Evolutionary conservation across 2,113 vertebrate species (phyloP).

Genomic region (Gnathonemus longibarbis): DNA sequence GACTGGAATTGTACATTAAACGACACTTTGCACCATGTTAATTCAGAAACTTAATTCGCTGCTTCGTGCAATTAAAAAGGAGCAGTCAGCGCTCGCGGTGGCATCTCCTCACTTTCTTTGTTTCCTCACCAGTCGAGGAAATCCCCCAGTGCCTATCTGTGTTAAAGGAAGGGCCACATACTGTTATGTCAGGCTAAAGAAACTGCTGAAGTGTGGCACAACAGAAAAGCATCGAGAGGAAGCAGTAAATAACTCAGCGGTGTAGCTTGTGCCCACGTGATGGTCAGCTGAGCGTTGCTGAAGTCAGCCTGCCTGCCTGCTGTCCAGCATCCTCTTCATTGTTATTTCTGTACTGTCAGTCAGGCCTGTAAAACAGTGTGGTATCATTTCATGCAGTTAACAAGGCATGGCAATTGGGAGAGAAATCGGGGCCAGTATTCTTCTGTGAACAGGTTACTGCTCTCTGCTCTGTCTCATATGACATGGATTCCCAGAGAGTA

Average conservation of each 20-base stretch:
- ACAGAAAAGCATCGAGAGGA: neutral
- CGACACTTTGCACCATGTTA: neutral
- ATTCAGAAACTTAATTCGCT: neutral
- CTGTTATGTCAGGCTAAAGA: neutral
- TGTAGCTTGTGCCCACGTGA: neutral
- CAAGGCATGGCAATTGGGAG: neutral
- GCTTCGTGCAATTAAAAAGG: neutral
- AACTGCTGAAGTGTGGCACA: neutral
- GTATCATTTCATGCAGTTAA: conserved; percentile 9
- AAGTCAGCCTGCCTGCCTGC: neutral
- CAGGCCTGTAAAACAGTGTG: conserved; percentile 4
- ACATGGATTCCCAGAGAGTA: neutral
- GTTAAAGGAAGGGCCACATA: neutral
- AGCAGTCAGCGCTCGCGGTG: too few relatives aligned
- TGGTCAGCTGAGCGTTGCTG: neutral
- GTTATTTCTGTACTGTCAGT: conserved; percentile 6
- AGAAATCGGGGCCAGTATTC: conserved; percentile 8
- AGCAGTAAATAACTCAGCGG: neutral
- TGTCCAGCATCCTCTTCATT: neutral
- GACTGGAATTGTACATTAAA: neutral
- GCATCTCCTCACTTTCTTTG: neutral
- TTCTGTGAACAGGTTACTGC: neutral
- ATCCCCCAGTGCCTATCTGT: neutral
- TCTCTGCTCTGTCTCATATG: neutral
- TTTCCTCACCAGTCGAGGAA: neutral